These are phyloP conservation scores for Anoplophora glabripennis DNA, from an alignment of 1,140 invertebrate species.

Conservation along the genomic window DNA sequence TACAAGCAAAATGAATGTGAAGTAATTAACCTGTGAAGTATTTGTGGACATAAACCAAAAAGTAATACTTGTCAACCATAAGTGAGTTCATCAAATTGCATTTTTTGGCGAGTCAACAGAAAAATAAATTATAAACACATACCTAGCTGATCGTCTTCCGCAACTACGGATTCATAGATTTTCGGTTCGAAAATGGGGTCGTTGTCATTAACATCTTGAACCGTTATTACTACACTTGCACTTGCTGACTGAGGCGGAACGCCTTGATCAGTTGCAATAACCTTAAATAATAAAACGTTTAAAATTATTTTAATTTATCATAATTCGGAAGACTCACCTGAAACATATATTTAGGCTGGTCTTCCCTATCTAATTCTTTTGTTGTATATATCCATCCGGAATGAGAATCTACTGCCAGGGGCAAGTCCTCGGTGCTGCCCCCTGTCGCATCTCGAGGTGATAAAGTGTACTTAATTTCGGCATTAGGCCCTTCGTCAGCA, in stretches of 20 bases:
- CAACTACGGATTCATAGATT: slow-evolving; percentile 81
- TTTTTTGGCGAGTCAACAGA: no score
- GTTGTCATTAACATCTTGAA: slow-evolving; percentile 95
- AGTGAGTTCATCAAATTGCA: no score
- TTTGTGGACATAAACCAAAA: no score
- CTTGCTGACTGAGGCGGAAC: slow-evolving; percentile 77
- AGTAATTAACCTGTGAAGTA: no score
- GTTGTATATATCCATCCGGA: slow-evolving; percentile 90
- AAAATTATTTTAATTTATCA: not conserved
- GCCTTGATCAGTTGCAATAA: slow-evolving; percentile 86
- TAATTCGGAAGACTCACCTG: slow-evolving; percentile 52
- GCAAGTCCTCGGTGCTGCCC: slow-evolving; percentile 69
- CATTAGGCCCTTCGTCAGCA: slow-evolving; percentile 83
- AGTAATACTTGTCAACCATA: no score
- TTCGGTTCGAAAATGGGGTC: slow-evolving; percentile 87
- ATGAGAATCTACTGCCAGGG: slow-evolving; percentile 76
- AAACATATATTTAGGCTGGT: slow-evolving; percentile 78
- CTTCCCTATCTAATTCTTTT: slow-evolving; percentile 84
- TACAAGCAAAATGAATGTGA: no score
- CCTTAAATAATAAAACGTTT: slow-evolving; percentile 50
- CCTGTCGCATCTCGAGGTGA: slow-evolving; percentile 64
- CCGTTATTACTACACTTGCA: slow-evolving; percentile 80
- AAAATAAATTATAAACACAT: not conserved
- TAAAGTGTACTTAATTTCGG: slow-evolving; percentile 77
- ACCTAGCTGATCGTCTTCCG: slow-evolving; percentile 86